A percentile compares a stretch with the other conserved stretches of the same genome.
phyloP scores from a whole-genome alignment of 1,140 invertebrate genomes.

The Lepidurus apus region DNA sequence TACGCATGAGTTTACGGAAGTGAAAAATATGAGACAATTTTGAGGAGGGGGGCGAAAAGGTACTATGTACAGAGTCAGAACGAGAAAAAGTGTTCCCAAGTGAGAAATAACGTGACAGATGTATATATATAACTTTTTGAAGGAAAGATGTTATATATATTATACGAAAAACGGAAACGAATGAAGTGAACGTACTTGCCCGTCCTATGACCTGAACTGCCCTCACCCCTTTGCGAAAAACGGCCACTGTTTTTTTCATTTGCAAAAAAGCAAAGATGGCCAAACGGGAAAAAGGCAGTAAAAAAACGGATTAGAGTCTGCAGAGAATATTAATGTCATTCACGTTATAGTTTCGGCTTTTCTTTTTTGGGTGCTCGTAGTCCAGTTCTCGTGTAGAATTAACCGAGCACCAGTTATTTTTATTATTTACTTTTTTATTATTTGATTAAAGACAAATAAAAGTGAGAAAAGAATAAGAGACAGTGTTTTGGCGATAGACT shows the following conservation, averaged over 20 bases:
- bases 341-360: neutral
- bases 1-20: neutral
- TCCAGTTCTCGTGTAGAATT: neutral
- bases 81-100: neutral
- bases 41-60: neutral
- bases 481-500: conserved; percentile 17
- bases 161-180: conserved; percentile 15
- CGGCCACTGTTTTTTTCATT: conserved; percentile 29
- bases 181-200: conserved; percentile 76
- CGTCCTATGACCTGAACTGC: conserved; percentile 95
- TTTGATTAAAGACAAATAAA: conserved; percentile 14
- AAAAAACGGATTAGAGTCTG: conserved; percentile 3
- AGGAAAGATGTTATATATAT: neutral
- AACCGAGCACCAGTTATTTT: neutral
- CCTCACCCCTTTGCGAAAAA: conserved; percentile 89
- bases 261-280: conserved; percentile 29
- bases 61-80: neutral
- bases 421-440: neutral
- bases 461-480: conserved; percentile 14
- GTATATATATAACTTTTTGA: neutral
- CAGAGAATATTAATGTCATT: conserved; percentile 20
- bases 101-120: neutral
- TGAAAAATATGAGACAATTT: neutral
- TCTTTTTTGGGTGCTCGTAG: conserved; percentile 7
- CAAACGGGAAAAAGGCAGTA: neutral